These are phyloP conservation scores for Drosophila pseudotakahashii DNA, from an alignment of 2,888 invertebrate species.

Conservation along the genomic window DNA sequence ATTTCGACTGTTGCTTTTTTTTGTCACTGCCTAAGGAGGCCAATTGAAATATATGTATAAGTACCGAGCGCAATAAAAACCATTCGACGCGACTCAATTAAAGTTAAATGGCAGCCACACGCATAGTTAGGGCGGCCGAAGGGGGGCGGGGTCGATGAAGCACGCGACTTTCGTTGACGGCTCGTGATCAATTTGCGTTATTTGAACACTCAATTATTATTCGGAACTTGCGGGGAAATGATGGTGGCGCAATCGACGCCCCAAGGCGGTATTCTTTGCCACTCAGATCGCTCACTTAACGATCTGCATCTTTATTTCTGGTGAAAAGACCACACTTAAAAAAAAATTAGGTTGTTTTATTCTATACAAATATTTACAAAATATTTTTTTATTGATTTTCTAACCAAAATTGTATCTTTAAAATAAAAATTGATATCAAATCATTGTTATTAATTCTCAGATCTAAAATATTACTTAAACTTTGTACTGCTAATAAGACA, in stretches of 20 bases:
- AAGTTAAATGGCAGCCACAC: conserved; percentile 67
- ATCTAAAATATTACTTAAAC: neutral
- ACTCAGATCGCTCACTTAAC: conserved; percentile 24
- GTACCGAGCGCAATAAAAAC: conserved; percentile 62
- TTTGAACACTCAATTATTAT: conserved; percentile 40
- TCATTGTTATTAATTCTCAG: too few species aligned
- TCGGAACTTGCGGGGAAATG: neutral
- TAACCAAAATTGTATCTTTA: too few species aligned
- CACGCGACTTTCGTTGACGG: conserved; percentile 66
- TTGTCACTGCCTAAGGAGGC: conserved; percentile 20
- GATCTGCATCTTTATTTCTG: conserved; percentile 11
- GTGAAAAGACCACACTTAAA: neutral
- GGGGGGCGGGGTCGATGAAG: conserved; percentile 11
- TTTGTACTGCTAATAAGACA: neutral
- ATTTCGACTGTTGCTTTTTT: conserved; percentile 30
- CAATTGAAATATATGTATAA: conserved; percentile 57
- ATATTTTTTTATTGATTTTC: too few species aligned
- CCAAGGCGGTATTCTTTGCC: conserved; percentile 19
- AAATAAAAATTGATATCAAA: too few species aligned
- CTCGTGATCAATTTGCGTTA: conserved; percentile 69
- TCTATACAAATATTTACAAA: too few species aligned
- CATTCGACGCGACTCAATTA: conserved; percentile 72
- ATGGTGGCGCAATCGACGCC: conserved; percentile 25
- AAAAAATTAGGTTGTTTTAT: neutral
- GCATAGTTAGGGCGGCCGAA: conserved; percentile 24